Evolutionary conservation across 2,113 vertebrate genomes (phyloP).

Genomic region (Pseudorectes ferrugineus): DNA sequence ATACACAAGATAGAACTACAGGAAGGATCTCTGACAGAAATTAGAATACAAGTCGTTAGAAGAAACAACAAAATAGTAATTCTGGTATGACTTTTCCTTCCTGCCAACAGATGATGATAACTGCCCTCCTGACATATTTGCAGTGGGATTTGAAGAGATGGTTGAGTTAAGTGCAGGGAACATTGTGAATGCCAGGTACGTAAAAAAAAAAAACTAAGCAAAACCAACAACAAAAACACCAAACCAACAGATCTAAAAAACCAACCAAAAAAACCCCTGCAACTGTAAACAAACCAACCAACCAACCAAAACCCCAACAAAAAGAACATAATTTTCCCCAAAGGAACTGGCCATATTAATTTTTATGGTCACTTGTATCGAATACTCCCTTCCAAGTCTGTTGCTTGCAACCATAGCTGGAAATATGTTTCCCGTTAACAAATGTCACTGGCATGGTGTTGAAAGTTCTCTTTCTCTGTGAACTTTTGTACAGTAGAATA

Average conservation of each 20-base stretch:
- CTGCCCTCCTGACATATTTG: conserved; percentile 77
- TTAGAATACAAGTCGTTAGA: not conserved
- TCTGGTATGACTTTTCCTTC: not conserved
- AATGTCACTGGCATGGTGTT: not conserved
- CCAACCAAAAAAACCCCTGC: rapidly evolving
- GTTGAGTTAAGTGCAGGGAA: conserved; percentile 82
- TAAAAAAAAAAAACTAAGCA: not conserved
- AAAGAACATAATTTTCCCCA: not conserved
- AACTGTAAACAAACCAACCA: not conserved
- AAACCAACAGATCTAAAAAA: not conserved
- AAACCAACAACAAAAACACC: not conserved
- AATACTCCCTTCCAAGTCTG: not conserved
- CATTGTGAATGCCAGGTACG: conserved; percentile 81
- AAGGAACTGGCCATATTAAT: not conserved
- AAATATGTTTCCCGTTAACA: not conserved
- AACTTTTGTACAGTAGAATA: not conserved
- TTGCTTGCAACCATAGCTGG: not conserved
- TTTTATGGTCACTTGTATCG: not conserved
- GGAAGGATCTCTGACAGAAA: conserved; percentile 20
- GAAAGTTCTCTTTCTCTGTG: not conserved
- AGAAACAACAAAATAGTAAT: not conserved
- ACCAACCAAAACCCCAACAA: not conserved
- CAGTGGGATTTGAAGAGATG: conserved; percentile 84
- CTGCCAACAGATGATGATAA: conserved; percentile 60
- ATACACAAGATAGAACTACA: not conserved